phyloP scores from a whole-genome alignment of 1,140 invertebrate species.

The Pristionchus pacificus region DNA sequence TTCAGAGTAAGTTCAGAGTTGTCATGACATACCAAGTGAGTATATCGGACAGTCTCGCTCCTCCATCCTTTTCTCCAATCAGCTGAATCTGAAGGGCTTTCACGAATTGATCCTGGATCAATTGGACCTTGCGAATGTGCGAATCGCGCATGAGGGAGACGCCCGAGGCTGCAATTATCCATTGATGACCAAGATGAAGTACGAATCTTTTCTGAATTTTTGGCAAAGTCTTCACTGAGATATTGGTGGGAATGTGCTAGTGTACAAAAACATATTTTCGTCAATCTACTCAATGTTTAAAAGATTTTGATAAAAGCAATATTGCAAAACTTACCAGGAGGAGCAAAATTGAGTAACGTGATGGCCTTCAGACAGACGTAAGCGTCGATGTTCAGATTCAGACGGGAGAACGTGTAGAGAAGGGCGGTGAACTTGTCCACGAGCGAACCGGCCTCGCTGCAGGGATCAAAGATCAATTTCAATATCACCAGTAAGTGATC shows the following conservation, averaged over 20 bases:
- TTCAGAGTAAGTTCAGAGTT: too few species aligned
- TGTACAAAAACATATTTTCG: too few species aligned
- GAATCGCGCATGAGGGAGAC: constrained; percentile 10
- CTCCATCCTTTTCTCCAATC: constrained; percentile 47
- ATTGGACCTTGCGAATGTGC: constrained; percentile 37
- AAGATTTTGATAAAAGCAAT: too few species aligned
- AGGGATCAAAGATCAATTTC: constrained; percentile 16
- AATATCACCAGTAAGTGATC: not conserved
- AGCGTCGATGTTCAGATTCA: constrained; percentile 55
- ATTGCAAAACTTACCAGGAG: constrained; percentile 10
- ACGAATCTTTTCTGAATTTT: too few species aligned
- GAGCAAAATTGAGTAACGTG: constrained; percentile 51
- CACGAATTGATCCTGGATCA: constrained; percentile 56
- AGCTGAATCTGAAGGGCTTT: constrained; percentile 57
- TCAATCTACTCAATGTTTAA: too few species aligned
- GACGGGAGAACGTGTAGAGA: constrained; percentile 46
- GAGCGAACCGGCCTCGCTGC: constrained; percentile 58
- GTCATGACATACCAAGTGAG: constrained; percentile 50
- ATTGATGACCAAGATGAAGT: too few species aligned
- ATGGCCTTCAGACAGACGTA: constrained; percentile 60
- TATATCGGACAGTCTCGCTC: constrained; percentile 51
- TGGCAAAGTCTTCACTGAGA: too few species aligned
- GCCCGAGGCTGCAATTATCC: constrained; percentile 1
- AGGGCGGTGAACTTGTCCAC: constrained; percentile 58
- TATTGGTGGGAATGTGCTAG: too few species aligned